These are phyloP conservation scores for Phasianus colchicus DNA, from an alignment of 2,113 vertebrate species.

Conservation along the genomic window DNA sequence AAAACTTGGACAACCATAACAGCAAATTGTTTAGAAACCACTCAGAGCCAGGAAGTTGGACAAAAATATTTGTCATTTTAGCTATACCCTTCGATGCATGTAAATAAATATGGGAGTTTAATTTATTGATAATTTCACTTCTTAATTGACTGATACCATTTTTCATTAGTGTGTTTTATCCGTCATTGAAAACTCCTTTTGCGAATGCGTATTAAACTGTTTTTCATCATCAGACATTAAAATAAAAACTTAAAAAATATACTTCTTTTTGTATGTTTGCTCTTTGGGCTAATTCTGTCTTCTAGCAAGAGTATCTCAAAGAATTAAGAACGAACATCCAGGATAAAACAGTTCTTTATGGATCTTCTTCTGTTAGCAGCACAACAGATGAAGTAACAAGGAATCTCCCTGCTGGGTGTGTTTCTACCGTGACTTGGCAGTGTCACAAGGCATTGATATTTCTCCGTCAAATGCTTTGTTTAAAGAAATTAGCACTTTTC, in stretches of 20 bases:
- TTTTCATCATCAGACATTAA: not conserved
- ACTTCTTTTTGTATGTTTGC: not conserved
- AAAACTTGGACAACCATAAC: not conserved
- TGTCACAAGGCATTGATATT: not conserved
- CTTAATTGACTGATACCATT: not conserved
- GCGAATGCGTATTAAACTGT: not conserved
- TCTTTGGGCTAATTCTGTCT: not conserved
- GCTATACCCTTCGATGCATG: not conserved
- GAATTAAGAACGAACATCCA: not conserved
- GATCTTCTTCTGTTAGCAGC: conserved; percentile 6
- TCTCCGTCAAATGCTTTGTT: conserved; percentile 4
- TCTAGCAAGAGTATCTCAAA: not conserved
- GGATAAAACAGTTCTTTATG: not conserved
- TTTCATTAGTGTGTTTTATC: not conserved
- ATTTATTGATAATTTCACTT: not conserved
- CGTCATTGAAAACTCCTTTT: not conserved
- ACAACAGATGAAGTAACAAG: conserved; percentile 7
- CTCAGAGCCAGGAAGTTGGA: not conserved
- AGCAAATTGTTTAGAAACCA: not conserved
- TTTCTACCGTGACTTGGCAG: conserved; percentile 28
- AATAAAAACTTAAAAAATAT: not conserved
- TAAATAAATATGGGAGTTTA: not conserved
- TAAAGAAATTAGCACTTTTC: conserved; percentile 30
- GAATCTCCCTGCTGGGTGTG: conserved; percentile 36
- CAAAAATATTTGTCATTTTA: not conserved